Percentiles rank a stretch among this genome's conserved stretches.
These are phyloP conservation scores for Brachynemurus nebulosus DNA, from an alignment of 2,888 invertebrate genomes.

Conservation along the genomic window DNA sequence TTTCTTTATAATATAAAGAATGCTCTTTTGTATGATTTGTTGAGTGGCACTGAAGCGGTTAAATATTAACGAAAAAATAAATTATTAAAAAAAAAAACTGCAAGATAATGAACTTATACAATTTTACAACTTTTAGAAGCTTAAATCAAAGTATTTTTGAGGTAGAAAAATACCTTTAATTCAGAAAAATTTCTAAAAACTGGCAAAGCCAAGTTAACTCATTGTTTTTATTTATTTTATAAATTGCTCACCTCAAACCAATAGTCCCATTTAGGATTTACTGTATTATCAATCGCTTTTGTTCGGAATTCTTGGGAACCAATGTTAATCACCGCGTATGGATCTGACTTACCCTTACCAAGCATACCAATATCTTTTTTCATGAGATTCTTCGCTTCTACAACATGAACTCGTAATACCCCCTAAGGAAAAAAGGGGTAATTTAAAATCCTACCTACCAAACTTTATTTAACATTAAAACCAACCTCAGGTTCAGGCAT, in stretches of 20 bases:
- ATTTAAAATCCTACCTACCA: neutral
- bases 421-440: slow-evolving; percentile 45
- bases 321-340: slow-evolving; percentile 82
- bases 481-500: slow-evolving; percentile 85
- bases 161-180: too few species aligned
- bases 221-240: too few species aligned
- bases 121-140: too few species aligned
- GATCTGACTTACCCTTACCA: slow-evolving; percentile 92
- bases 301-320: slow-evolving; percentile 92
- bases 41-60: too few species aligned
- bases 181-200: too few species aligned
- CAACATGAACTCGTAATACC: slow-evolving; percentile 81
- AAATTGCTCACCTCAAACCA: slow-evolving; percentile 82
- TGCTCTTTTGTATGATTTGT: too few species aligned
- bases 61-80: too few species aligned
- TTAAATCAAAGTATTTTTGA: too few species aligned
- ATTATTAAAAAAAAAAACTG: too few species aligned
- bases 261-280: slow-evolving; percentile 95
- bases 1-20: too few species aligned
- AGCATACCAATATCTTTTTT: slow-evolving; percentile 88
- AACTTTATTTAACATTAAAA: slow-evolving; percentile 3
- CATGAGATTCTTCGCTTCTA: slow-evolving; percentile 91
- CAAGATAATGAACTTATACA: too few species aligned
- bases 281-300: slow-evolving; percentile 81
- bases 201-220: too few species aligned